These are phyloP conservation scores for Gnatocerus cornutus DNA, from an alignment of 2,888 invertebrate genomes.

Conservation along the genomic window DNA sequence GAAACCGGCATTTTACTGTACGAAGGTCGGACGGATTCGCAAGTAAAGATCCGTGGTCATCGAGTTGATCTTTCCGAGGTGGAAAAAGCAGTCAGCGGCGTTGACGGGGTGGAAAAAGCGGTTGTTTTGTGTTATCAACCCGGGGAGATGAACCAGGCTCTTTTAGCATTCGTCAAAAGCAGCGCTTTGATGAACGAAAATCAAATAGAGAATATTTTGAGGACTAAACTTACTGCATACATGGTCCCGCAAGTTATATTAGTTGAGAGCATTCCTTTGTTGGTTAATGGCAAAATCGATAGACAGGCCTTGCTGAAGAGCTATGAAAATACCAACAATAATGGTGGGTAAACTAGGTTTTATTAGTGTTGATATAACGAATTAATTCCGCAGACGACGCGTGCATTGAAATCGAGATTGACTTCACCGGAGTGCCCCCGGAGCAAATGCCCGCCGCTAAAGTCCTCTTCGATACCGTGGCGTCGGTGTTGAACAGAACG, in stretches of 20 bases:
- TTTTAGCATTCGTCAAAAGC: constrained; percentile 79
- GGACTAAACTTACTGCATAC: constrained; percentile 80
- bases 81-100: constrained; percentile 79
- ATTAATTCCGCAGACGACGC: constrained; percentile 71
- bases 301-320: constrained; percentile 83
- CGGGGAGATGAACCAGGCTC: constrained; percentile 81
- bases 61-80: constrained; percentile 90
- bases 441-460: constrained; percentile 77
- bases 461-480: constrained; percentile 83
- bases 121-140: constrained; percentile 87
- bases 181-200: constrained; percentile 71
- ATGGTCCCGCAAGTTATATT: constrained; percentile 87
- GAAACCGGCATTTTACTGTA: constrained; percentile 79
- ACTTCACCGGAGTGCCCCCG: constrained; percentile 78
- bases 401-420: constrained; percentile 76
- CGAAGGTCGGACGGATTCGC: constrained; percentile 90
- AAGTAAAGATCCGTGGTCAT: constrained; percentile 89
- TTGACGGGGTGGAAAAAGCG: constrained; percentile 82
- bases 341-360: constrained; percentile 70
- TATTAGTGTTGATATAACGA: background rate
- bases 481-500: constrained; percentile 80
- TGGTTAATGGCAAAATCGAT: constrained; percentile 92
- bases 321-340: constrained; percentile 83
- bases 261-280: constrained; percentile 83
- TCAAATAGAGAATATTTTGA: constrained; percentile 79